A percentile compares a stretch with the other conserved stretches of the same genome.
These are phyloP conservation scores for Leptodactylus fallax DNA, from an alignment of 2,797 vertebrate genomes.

Conservation along the genomic window DNA sequence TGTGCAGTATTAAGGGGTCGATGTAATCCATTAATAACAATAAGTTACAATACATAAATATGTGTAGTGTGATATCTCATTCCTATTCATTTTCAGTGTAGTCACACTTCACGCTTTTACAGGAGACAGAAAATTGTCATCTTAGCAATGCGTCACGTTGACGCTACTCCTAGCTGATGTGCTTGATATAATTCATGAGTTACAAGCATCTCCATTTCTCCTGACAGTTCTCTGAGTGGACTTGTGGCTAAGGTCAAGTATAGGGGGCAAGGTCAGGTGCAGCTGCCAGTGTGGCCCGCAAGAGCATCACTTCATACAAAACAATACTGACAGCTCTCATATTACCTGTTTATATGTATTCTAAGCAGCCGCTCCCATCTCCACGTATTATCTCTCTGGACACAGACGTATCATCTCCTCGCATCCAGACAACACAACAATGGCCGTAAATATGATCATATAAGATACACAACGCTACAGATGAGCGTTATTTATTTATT, in stretches of 20 bases:
- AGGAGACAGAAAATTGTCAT: neutral
- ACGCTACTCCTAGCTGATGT: neutral
- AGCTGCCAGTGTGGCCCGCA: slow-evolving; percentile 21
- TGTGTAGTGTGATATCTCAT: neutral
- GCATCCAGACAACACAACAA: slow-evolving; percentile 6
- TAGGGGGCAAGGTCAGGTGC: slow-evolving; percentile 30
- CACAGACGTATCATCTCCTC: neutral
- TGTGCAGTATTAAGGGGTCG: too few species aligned
- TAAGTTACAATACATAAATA: neutral
- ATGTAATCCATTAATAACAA: too few species aligned
- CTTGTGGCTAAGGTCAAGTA: slow-evolving; percentile 16
- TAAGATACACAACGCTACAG: neutral
- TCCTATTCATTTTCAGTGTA: neutral
- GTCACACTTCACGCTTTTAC: too few species aligned
- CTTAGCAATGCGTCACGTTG: slow-evolving; percentile 15
- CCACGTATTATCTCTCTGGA: slow-evolving; percentile 7
- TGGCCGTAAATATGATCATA: too few species aligned
- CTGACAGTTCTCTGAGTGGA: slow-evolving; percentile 30
- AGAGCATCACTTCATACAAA: fast-evolving
- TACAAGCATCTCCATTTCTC: slow-evolving; percentile 11
- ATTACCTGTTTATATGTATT: neutral
- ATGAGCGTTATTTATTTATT: too few species aligned
- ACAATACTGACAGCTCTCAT: neutral
- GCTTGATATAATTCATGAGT: slow-evolving; percentile 19
- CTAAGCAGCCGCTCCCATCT: slow-evolving; percentile 25